Evolutionary conservation across 1,140 invertebrate genomes (phyloP).

Genomic region (Luehdorfia chinensis): DNA sequence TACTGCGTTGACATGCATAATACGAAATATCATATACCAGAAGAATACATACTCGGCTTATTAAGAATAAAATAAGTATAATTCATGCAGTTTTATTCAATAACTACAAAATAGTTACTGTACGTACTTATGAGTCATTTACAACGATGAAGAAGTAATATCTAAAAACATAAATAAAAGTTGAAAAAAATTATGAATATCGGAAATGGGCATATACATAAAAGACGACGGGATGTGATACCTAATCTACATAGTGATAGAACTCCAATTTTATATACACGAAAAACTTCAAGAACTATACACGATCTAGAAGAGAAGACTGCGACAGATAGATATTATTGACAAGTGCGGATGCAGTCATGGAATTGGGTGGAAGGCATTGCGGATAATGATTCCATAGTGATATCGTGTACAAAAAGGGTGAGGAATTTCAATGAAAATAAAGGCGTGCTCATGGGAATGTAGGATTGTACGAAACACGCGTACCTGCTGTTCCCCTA

Average conservation of each 20-base stretch:
- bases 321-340: slow-evolving; percentile 64
- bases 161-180: slow-evolving; percentile 25
- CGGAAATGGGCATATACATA: slow-evolving; percentile 16
- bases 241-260: slow-evolving; percentile 41
- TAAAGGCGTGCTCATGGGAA: slow-evolving; percentile 68
- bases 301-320: slow-evolving; percentile 38
- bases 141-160: slow-evolving; percentile 24
- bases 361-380: slow-evolving; percentile 32
- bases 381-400: slow-evolving; percentile 34
- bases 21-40: slow-evolving; percentile 23
- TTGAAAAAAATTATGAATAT: slow-evolving; percentile 6
- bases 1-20: slow-evolving; percentile 33
- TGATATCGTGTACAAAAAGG: slow-evolving; percentile 46
- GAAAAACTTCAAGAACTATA: slow-evolving; percentile 35
- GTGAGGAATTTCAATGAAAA: slow-evolving; percentile 55
- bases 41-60: background rate
- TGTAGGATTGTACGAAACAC: slow-evolving; percentile 57
- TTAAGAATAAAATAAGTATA: background rate
- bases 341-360: slow-evolving; percentile 66
- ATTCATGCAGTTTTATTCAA: slow-evolving; percentile 18
- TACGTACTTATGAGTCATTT: slow-evolving; percentile 25
- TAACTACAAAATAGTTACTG: slow-evolving; percentile 21
- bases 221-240: slow-evolving; percentile 28
- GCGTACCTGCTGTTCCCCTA: slow-evolving; percentile 97
- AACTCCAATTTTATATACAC: slow-evolving; percentile 44